Conservation (phyloP, 2,113 vertebrate genomes). For the Vulpes lagopus region DNA sequence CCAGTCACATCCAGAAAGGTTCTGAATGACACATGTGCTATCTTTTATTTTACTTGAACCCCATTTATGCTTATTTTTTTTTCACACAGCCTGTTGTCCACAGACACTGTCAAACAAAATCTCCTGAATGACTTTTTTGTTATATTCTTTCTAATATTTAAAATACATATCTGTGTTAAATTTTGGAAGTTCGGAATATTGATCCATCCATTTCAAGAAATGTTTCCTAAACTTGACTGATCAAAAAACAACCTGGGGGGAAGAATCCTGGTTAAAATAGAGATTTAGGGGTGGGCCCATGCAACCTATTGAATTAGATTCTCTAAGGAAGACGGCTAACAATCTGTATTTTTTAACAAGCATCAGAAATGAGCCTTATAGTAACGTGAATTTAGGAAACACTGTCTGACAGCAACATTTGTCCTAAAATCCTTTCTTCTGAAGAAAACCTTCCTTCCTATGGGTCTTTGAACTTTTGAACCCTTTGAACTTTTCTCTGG, state of each 20-base stretch:
- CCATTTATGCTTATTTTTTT: not conserved
- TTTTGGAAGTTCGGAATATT: not conserved
- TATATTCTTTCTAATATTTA: slow-evolving; percentile 9
- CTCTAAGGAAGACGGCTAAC: not conserved
- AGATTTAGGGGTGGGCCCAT: not conserved
- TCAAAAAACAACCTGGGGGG: not conserved
- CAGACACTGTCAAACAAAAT: slow-evolving; percentile 47
- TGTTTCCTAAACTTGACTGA: slow-evolving; percentile 19
- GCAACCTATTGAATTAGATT: not conserved
- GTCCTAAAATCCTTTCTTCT: slow-evolving; percentile 31
- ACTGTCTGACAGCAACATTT: not conserved
- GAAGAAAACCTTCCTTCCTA: slow-evolving; percentile 32
- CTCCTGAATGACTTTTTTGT: not conserved
- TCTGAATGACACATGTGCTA: not conserved
- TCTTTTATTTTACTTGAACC: slow-evolving; percentile 12
- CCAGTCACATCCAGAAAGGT: not conserved
- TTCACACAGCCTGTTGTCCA: not conserved
- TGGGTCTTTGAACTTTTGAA: slow-evolving; percentile 56
- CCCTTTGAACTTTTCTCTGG: slow-evolving; percentile 61
- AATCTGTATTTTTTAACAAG: slow-evolving; percentile 35
- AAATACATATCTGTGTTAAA: not conserved
- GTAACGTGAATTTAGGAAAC: slow-evolving; percentile 14
- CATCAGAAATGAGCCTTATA: not conserved
- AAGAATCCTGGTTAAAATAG: not conserved
- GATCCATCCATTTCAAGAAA: slow-evolving; percentile 32